phyloP scores from a whole-genome alignment of 2,113 vertebrate species.

The Alaudala cheleensis region DNA sequence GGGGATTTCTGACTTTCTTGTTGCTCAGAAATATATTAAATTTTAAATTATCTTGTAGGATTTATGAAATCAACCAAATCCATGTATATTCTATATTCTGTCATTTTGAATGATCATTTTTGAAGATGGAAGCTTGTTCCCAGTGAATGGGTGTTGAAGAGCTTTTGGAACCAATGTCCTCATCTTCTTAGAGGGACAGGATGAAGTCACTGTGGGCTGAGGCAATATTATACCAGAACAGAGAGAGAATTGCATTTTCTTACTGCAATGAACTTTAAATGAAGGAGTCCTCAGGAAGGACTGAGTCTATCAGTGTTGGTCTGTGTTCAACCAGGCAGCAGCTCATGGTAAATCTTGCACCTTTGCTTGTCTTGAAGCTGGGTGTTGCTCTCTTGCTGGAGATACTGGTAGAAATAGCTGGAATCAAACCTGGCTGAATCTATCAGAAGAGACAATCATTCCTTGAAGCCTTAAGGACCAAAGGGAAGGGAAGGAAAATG shows the following conservation, averaged over 20 bases:
- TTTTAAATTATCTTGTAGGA: neutral
- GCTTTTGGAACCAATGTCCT: neutral
- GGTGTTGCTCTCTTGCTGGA: neutral
- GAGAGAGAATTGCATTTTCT: neutral
- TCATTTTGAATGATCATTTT: neutral
- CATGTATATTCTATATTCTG: neutral
- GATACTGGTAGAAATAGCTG: neutral
- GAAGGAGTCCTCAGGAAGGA: neutral
- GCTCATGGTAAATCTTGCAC: neutral
- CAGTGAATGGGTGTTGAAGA: neutral
- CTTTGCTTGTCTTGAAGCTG: neutral
- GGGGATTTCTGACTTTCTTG: neutral
- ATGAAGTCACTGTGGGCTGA: neutral
- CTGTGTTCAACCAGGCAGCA: neutral
- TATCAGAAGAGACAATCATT: neutral
- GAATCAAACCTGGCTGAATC: neutral
- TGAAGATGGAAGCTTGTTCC: neutral
- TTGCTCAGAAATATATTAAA: neutral
- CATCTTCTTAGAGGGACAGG: neutral
- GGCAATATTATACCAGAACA: neutral
- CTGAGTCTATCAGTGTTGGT: neutral
- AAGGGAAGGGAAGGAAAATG: neutral
- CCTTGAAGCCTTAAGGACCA: neutral
- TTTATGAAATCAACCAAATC: neutral
- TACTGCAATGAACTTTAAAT: neutral